Percentiles rank a stretch among this genome's conserved stretches.
phyloP scores from a whole-genome alignment of 1,140 invertebrate species.

The Maniola jurtina region DNA sequence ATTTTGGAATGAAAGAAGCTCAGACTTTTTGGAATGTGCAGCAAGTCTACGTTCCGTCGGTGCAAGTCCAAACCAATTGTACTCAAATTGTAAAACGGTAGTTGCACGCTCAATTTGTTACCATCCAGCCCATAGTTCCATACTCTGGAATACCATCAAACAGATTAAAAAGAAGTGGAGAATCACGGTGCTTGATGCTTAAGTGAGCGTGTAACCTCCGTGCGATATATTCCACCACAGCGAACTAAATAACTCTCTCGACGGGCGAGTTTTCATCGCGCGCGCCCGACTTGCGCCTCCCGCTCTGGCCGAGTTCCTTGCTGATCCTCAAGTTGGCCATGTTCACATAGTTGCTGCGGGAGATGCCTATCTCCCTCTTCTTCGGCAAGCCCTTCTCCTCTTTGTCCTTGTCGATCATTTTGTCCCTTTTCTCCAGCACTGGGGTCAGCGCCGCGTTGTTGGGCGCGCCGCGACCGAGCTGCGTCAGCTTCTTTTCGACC shows the following conservation, averaged over 20 bases:
- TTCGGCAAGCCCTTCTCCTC: conserved; percentile 37
- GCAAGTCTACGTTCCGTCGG: too few species aligned
- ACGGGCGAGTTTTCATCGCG: conserved; percentile 37
- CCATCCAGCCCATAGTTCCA: too few species aligned
- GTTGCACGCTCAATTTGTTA: too few species aligned
- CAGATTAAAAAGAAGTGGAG: too few species aligned
- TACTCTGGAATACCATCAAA: too few species aligned
- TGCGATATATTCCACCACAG: too few species aligned
- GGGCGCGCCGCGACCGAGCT: conserved; percentile 30
- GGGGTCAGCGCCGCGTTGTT: conserved; percentile 32
- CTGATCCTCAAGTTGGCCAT: conserved; percentile 72
- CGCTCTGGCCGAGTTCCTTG: conserved; percentile 34
- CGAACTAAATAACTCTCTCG: conserved; percentile 44
- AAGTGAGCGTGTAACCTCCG: too few species aligned
- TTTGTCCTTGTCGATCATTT: conserved; percentile 27
- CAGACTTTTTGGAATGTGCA: too few species aligned
- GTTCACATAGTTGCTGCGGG: conserved; percentile 72
- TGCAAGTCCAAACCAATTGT: too few species aligned
- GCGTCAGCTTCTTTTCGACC: conserved; percentile 42
- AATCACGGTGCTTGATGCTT: too few species aligned
- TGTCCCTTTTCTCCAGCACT: conserved; percentile 33
- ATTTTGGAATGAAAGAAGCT: too few species aligned
- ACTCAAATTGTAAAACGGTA: too few species aligned
- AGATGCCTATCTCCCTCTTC: conserved; percentile 53
- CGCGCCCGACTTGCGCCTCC: conserved; percentile 25